phyloP scores from a whole-genome alignment of 1,140 invertebrate species.

The Hesperophylax magnus region DNA sequence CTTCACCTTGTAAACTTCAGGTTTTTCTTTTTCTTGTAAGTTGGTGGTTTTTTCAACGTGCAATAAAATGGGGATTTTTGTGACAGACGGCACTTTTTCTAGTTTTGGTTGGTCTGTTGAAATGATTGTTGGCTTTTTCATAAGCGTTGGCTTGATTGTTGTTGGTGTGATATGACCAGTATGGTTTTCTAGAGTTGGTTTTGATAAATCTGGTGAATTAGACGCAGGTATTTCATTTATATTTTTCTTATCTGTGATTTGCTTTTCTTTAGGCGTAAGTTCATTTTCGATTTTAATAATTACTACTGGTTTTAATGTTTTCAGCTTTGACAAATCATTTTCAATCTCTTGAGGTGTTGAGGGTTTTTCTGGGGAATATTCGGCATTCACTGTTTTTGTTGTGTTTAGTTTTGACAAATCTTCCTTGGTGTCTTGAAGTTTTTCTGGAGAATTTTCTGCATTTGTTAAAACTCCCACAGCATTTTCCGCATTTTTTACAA shows the following conservation, averaged over 20 bases:
- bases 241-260: background rate
- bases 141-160: background rate
- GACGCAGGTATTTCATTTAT: background rate
- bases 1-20: constrained; percentile 6
- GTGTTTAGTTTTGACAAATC: background rate
- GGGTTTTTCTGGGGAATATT: background rate
- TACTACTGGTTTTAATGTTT: background rate
- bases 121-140: constrained; percentile 28
- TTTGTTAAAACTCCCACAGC: too few species aligned
- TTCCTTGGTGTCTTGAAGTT: too few species aligned
- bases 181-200: background rate
- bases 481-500: too few species aligned
- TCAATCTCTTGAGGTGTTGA: background rate
- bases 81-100: constrained; percentile 6
- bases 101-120: background rate
- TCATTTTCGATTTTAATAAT: background rate
- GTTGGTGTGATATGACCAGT: background rate
- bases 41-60: background rate
- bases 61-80: constrained; percentile 13
- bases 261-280: background rate
- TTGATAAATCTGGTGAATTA: background rate
- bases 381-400: background rate
- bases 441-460: too few species aligned
- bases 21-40: constrained; percentile 13
- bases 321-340: background rate